Base-by-base conservation (phyloP, 37 sponge, comb jelly and placozoan species). In the Dysidea cf. avara region DNA sequence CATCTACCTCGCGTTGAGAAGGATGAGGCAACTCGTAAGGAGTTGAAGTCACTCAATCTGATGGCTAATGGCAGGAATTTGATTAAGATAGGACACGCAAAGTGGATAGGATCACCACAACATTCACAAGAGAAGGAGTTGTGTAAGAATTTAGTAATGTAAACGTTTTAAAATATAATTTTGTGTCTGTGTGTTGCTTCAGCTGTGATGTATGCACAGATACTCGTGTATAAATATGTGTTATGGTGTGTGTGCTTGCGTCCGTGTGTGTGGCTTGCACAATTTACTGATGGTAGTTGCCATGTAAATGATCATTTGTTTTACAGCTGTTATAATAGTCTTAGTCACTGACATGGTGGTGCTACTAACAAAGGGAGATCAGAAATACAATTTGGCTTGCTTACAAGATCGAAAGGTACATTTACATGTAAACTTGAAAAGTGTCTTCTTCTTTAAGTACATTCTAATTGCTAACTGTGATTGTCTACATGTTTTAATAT, bases 311-410 rank as follows among this genome's bases (percentile, higher is more conserved):
- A 43, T 12, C 9, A 12, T 61, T 3, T 40, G 4, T 46, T 18
- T 7, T 56, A 5, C 48, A 85, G 89, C 69, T 69, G 85, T 84
- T 9, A 67, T 75, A 25, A 53, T 90, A 1, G 81, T 90, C n/a
- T 74, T 90, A 46, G 81, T 90, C 28, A 89, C 90, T 11, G 90
- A 89, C 66, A 40, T 83, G 14, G 47, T 89, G 39, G 76, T 82
- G 33, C 34, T 89, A 47, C 72, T 89, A 35, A 72, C 74, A 12
- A 86, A 90, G 28, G 71, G 71, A 64, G 86, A 90, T 43, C 86
- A 85, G 74, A 84, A 85, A 36, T 85, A 77, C 82, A 76, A 76
- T 57, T 39, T 90, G 0, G 85, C 91, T 16, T 40, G 64, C 13
- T 62, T 85, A 29, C 91, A 76, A 29, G 91, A 90, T 32, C 56